Conservation (phyloP, 2,888 invertebrate genomes). For the Congeria kusceri region DNA sequence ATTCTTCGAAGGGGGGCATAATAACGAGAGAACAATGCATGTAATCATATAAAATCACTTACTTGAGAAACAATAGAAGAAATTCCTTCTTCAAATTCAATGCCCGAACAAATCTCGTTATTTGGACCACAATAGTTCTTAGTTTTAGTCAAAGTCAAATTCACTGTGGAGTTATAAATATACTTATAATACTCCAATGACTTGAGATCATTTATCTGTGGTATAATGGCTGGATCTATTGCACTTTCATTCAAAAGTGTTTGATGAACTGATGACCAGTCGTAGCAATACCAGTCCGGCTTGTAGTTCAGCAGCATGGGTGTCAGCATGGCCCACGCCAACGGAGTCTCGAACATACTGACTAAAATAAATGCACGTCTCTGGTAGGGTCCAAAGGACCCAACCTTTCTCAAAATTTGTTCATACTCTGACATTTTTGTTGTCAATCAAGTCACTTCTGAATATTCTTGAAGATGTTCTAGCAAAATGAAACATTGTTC, state of each 20-base stretch:
- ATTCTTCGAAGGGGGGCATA: too few relatives aligned
- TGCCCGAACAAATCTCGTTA: conserved; percentile 58
- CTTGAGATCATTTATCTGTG: conserved; percentile 33
- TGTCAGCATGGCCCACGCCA: conserved; percentile 83
- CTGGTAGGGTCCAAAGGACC: conserved; percentile 83
- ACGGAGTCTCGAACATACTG: conserved; percentile 82
- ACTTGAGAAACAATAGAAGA: conserved; percentile 82
- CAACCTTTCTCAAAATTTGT: conserved; percentile 75
- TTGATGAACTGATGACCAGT: conserved; percentile 39
- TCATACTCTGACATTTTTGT: conserved; percentile 79
- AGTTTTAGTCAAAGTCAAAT: conserved; percentile 29
- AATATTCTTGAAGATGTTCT: not conserved
- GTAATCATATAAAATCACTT: conserved; percentile 41
- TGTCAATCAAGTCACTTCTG: not conserved
- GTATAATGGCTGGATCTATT: conserved; percentile 32
- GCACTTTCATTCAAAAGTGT: not conserved
- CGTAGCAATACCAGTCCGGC: conserved; percentile 74
- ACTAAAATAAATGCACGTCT: conserved; percentile 80
- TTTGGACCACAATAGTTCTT: conserved; percentile 50
- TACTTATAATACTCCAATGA: conserved; percentile 31
- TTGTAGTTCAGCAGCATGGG: conserved; percentile 79
- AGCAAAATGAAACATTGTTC: not conserved
- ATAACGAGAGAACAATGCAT: too few relatives aligned
- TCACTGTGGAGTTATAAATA: conserved; percentile 20
- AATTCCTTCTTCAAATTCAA: conserved; percentile 68